Evolutionary conservation across 2,797 vertebrate genomes (phyloP), one percentile per base, ranked within the genome.

Genomic region (Pangasius larnaudii): DNA sequence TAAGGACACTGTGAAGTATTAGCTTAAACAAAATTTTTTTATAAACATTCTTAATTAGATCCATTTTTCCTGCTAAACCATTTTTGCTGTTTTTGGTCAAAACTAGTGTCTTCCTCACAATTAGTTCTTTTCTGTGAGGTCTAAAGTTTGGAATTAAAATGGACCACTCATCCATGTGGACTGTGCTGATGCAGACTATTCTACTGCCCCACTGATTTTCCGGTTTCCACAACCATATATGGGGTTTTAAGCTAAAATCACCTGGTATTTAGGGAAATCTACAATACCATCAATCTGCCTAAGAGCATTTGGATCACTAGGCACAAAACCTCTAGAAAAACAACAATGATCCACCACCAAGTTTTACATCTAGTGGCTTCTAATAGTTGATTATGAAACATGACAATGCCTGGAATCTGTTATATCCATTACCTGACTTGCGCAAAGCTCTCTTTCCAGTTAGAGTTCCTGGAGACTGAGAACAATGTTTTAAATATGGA

Each of bases 381-480:
- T n/a, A 42, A 63, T 63, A 82, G 33, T 82, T 63, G 33, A 61
- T 61, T 81, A 42, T 27, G 8, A 61, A 81, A 82, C 58, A 63
- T 46, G 36, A 63, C 77, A 79, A 58, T 51, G 30, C 22, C 30
- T 58, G 51, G 18, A 79, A 36, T 79, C 80, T 63, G 79, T 81
- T 81, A 81, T 61, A 61, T 81, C 36, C 58, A 63, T 82, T 82
- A 18, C 24, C 24, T 82, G 36, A 82, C 24, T 63, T 27, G 3
- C 2, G 22, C 22, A 53, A 75, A 51, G 10, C 16, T 10, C 9
- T 61, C 42, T 42, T 27, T n/a, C 58, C 19, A 7, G 16, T 42
- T 61, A 24, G 22, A 46, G 36, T 61, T n/a, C 10, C 16, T 79
- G 51, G 30, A 79, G 18, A 36, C 8, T 58, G 10, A 58, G 16